A percentile compares a stretch with the other conserved stretches of the same genome.
Conservation (phyloP, 2,113 vertebrate species). For the Physeter macrocephalus region DNA sequence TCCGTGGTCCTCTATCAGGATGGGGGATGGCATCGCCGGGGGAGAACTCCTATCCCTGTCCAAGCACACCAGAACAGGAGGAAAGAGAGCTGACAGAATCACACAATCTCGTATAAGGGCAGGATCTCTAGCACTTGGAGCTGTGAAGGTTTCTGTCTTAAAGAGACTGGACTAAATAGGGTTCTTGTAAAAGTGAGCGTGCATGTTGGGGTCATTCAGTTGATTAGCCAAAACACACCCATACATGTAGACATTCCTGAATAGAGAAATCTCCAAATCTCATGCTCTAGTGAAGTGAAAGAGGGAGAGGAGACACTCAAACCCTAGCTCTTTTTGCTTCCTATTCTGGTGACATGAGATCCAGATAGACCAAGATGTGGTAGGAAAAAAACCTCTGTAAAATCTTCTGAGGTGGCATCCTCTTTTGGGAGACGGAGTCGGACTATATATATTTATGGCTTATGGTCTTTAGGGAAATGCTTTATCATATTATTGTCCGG, state of each 20-base stretch:
- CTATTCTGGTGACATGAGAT: not conserved
- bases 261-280: not conserved
- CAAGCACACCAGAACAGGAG: not conserved
- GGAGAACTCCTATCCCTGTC: not conserved
- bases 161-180: not conserved
- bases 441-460: not conserved
- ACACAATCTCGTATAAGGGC: not conserved
- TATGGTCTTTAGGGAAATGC: not conserved
- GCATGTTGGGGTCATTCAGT: not conserved
- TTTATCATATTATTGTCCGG: not conserved
- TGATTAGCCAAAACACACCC: not conserved
- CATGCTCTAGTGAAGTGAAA: not conserved
- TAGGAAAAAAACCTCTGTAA: not conserved
- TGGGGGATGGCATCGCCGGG: fast-evolving
- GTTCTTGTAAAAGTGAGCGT: not conserved
- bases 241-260: not conserved
- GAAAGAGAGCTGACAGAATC: not conserved
- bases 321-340: not conserved
- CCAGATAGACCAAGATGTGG: not conserved
- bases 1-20: not conserved
- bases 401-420: not conserved
- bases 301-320: not conserved
- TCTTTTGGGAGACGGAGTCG: not conserved
- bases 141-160: not conserved
- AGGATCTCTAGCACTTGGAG: not conserved